Evolutionary conservation across 2,113 vertebrate species (phyloP), one percentile per base, ranked within the genome.

Genomic region (Tachysurus vachellii): DNA sequence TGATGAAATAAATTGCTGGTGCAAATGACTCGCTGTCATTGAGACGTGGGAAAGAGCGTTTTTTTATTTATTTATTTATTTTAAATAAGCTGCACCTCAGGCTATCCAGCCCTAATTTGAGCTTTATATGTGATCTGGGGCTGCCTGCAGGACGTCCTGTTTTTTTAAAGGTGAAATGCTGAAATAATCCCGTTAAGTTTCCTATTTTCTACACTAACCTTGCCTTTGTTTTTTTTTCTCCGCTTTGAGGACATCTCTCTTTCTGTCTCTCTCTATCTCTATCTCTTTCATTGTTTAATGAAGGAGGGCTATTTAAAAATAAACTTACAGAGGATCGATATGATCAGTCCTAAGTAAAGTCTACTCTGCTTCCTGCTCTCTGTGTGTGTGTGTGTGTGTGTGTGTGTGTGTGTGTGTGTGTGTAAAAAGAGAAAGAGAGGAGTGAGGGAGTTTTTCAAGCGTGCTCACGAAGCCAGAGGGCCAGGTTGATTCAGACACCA

Each of bases 171-270:
- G 86, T 90, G 84, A 88, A 87, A 88, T 36, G 44, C 56, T 90
- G 83, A 92, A 91, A 89, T 92, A 87, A 88, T 87, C 80, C 81
- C 57, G 88, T 89, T 89, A 90, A 62, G 83, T 59, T 91, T 76
- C 68, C 62, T 73, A 85, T 90, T 88, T 88, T 90, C 77, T 59
- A 77, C 68, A 70, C 56, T 86, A 87, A 89, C 83, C 87, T 88
- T 90, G 66, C 81, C 89, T 89, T 82, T 86, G 77, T 82, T 44
- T 83, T 56, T n/a, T 50, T n/a, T 23, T 26, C 5, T n/a, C 17
- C 13, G 13, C 73, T 42, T 59, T 17, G 50, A 89, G 89, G 83
- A 80, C 89, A 83, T 85, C 21, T 62, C 54, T 59, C 31, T 71
- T 10, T 71, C 19, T 56, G 10, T 57, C 17, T 57, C 26, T 81